Percentiles rank a stretch among this genome's conserved stretches.
Conservation (phyloP, 2,113 vertebrate genomes). For the Vidua chalybeata region DNA sequence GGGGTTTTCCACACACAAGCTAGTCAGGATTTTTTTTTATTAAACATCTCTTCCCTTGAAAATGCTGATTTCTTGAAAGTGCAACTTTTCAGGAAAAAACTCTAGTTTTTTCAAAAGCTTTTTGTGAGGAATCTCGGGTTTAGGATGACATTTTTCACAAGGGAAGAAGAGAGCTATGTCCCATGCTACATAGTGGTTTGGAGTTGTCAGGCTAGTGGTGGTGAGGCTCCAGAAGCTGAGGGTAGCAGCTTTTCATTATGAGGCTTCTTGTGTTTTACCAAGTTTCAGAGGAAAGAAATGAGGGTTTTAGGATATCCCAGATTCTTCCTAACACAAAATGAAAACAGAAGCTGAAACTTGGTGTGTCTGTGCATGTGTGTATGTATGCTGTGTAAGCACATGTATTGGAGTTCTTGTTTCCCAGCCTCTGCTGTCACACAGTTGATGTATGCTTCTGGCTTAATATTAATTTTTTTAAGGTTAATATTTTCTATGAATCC, state of each 20-base stretch:
- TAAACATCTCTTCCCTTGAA: neutral
- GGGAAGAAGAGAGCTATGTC: neutral
- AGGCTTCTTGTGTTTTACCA: neutral
- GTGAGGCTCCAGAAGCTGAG: neutral
- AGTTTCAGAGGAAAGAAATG: neutral
- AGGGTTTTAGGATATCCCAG: neutral
- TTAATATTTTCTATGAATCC: neutral
- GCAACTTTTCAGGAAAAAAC: neutral
- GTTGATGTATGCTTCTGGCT: neutral
- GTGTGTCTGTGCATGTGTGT: neutral
- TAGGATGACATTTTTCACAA: neutral
- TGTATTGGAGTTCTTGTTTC: neutral
- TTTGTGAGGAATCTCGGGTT: neutral
- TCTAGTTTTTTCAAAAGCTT: neutral
- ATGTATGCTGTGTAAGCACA: accelerated
- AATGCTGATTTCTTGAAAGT: neutral
- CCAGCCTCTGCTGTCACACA: neutral
- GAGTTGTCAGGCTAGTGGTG: neutral
- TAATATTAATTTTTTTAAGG: neutral
- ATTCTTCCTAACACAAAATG: neutral
- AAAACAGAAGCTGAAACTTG: neutral
- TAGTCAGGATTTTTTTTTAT: neutral
- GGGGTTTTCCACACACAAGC: neutral
- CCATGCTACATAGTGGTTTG: neutral
- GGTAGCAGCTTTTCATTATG: neutral